These are phyloP conservation scores for Euthynnus affinis DNA, from an alignment of 2,797 vertebrate genomes.

Conservation along the genomic window DNA sequence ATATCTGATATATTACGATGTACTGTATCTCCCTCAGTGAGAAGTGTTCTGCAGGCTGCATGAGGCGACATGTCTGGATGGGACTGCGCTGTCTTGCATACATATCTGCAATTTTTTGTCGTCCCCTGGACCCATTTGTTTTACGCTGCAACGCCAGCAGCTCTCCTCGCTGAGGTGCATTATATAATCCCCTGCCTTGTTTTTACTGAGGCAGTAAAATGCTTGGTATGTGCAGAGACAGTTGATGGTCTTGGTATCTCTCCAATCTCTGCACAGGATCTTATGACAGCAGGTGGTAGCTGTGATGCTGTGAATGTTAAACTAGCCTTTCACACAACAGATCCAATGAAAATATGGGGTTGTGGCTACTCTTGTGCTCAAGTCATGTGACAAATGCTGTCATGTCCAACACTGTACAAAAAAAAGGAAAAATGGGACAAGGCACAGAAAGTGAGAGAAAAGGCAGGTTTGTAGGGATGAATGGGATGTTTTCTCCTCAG, in stretches of 20 bases:
- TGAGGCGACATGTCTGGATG: slow-evolving; percentile 45
- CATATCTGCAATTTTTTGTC: slow-evolving; percentile 31
- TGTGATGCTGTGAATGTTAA: slow-evolving; percentile 45
- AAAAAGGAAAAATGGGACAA: not conserved
- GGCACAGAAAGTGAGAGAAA: not conserved
- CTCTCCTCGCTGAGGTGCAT: slow-evolving; percentile 39
- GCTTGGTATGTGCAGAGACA: slow-evolving; percentile 46
- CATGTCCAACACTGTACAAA: slow-evolving; percentile 35
- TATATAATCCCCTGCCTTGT: slow-evolving; percentile 42
- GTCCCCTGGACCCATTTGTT: slow-evolving; percentile 9
- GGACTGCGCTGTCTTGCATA: slow-evolving; percentile 23
- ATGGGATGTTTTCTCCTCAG: not conserved
- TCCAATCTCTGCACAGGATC: slow-evolving; percentile 47
- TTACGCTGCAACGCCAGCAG: slow-evolving; percentile 37
- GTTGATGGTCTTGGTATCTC: slow-evolving; percentile 11
- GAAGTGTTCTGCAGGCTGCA: slow-evolving; percentile 1
- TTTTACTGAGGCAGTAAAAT: slow-evolving; percentile 51
- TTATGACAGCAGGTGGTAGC: slow-evolving; percentile 61
- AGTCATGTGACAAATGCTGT: slow-evolving; percentile 50
- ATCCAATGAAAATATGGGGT: not conserved
- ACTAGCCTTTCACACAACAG: slow-evolving; percentile 16
- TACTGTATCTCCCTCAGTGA: not conserved
- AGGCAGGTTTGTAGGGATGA: not conserved
- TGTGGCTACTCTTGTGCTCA: not conserved
- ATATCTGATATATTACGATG: not conserved